phyloP scores from a whole-genome alignment of 2,797 vertebrate species.

The Meda fulgida region DNA sequence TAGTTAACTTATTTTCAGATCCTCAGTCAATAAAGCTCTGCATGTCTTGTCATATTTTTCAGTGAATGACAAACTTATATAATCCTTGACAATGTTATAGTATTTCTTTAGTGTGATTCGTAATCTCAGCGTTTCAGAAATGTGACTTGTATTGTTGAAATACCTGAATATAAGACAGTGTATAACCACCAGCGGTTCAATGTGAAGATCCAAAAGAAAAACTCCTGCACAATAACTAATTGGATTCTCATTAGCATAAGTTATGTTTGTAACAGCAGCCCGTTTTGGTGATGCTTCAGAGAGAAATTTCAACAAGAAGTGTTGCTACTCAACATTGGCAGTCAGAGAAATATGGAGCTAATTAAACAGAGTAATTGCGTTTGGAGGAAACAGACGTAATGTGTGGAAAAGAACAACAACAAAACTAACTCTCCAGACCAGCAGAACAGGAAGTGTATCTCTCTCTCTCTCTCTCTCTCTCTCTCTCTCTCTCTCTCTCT shows the following conservation, averaged over 20 bases:
- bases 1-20: too few species aligned
- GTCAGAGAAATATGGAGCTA: conserved; percentile 41
- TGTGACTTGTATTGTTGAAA: neutral
- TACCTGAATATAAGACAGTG: neutral
- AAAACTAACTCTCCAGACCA: neutral
- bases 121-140: neutral
- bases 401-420: neutral
- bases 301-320: neutral
- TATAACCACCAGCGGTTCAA: neutral
- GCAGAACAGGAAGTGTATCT: neutral
- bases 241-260: conserved; percentile 52
- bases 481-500: too few species aligned
- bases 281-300: conserved; percentile 24
- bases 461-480: too few species aligned
- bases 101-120: neutral
- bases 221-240: conserved; percentile 45
- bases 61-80: neutral
- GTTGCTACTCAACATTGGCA: neutral
- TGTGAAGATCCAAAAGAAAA: conserved; percentile 6
- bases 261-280: conserved; percentile 31
- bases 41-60: neutral
- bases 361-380: conserved; percentile 58
- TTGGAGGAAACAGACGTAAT: neutral
- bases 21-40: neutral
- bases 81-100: neutral